Base-by-base conservation (phyloP, 1,140 invertebrate genomes). In the Drosophila micromelanica region DNA sequence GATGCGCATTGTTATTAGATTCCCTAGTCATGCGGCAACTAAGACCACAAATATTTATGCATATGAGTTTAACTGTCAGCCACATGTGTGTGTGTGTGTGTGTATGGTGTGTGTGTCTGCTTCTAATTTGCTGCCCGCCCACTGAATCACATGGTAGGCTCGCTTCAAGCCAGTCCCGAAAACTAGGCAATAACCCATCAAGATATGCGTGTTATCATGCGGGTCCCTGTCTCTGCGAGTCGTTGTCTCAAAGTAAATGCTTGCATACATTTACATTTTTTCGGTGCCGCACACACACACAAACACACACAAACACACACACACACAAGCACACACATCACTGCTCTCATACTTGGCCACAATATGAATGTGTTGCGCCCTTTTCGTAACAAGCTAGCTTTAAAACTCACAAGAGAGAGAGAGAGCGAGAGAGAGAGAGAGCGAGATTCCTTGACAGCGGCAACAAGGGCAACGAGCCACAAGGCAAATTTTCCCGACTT, bases 141-240 rank as follows among this genome's bases (percentile, higher is more conserved):
- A 43, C 56, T 60, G 49, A 69, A 64, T 70, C 56, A 63, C 61
- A 69, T 61, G 32, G 32, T 27, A 2, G 54, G 45, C 20, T 35
- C 30, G 76, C 76, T 79, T 32, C 59, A 51, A 73, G 64, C 49
- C 61, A 54, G 73, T 49, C 65, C 78, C 75, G 37, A 78, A 87
- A 87, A 82, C 75, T 86, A 78, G 75, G 78, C 82, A 76, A 82
- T 86, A 78, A 87, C 77, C 78, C 78, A 78, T 76, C 70, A 70
- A 86, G 86, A 86, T 87, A 82, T 82, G 82, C 78, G 61, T 64
- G 45, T 87, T 86, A 73, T 78, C 71, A 87, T 78, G 82, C 75
- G 82, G 78, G 78, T 63, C 42, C 40, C 35, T 15, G 20, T 37
- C 65, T 54, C 67, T 56, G 20, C 11, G 67, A 64, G 59, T 69